These are phyloP conservation scores for Coenobita brevimanus DNA, from an alignment of 1,140 invertebrate species.

Conservation along the genomic window DNA sequence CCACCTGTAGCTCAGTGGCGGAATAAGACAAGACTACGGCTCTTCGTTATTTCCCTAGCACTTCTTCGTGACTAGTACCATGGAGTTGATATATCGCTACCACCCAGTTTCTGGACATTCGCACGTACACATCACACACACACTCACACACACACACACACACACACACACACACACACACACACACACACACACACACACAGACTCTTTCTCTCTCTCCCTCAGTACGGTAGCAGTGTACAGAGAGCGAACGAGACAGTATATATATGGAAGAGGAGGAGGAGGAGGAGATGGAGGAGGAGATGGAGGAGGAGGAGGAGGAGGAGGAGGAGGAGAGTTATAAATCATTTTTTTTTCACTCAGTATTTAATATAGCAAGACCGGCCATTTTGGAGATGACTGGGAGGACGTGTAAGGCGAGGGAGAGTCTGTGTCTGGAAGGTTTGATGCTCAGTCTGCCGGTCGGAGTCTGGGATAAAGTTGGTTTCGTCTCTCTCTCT, in stretches of 20 bases:
- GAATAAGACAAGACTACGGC: too few relatives aligned
- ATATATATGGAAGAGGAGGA: neutral
- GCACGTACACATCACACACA: neutral
- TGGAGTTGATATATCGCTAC: too few relatives aligned
- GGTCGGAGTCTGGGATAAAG: too few relatives aligned
- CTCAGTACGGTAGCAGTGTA: too few relatives aligned
- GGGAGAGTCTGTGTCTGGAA: too few relatives aligned
- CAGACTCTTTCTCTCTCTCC: slow-evolving; percentile 6
- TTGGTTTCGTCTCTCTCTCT: slow-evolving; percentile 2
- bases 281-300: neutral
- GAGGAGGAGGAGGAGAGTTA: neutral
- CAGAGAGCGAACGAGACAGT: neutral
- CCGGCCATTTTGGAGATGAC: neutral
- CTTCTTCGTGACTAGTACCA: too few relatives aligned
- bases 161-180: slow-evolving; percentile 22
- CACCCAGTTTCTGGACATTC: too few relatives aligned
- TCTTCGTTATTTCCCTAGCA: too few relatives aligned
- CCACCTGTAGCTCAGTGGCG: too few relatives aligned
- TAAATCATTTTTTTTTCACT: neutral
- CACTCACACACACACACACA: slow-evolving; percentile 20
- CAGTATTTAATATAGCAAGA: too few relatives aligned
- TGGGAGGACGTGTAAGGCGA: neutral
- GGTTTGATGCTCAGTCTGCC: too few relatives aligned
- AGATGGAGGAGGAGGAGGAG: slow-evolving; percentile 4
- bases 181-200: slow-evolving; percentile 21